Conservation (phyloP, 2,797 vertebrate genomes). For the Enoplosus armatus region DNA sequence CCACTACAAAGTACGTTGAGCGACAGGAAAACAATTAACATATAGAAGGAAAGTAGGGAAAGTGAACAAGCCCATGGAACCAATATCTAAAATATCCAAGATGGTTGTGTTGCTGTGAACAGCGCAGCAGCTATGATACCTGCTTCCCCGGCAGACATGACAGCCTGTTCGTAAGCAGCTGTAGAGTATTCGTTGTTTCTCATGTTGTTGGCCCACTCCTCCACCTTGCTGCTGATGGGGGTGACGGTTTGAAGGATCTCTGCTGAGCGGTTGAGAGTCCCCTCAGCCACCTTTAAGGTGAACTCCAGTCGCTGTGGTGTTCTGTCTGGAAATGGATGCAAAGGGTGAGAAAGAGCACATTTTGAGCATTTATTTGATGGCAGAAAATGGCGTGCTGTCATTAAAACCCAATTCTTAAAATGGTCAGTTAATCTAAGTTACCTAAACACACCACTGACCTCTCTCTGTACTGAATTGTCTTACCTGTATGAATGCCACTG, state of each 20-base stretch:
- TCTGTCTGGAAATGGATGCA: constrained; percentile 77
- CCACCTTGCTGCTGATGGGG: constrained; percentile 88
- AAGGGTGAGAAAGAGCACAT: background rate
- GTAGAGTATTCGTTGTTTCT: constrained; percentile 88
- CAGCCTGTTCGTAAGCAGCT: constrained; percentile 86
- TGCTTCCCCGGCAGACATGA: constrained; percentile 90
- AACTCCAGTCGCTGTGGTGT: constrained; percentile 86
- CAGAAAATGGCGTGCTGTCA: background rate
- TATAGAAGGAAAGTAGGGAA: rapidly evolving
- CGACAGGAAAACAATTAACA: background rate
- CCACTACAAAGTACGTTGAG: constrained; percentile 82
- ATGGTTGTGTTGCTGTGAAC: background rate
- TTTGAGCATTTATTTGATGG: background rate
- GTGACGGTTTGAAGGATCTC: constrained; percentile 84
- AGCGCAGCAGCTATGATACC: constrained; percentile 79
- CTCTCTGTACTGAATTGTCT: constrained; percentile 22
- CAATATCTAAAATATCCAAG: background rate
- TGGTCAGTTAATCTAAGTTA: background rate
- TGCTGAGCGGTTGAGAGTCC: constrained; percentile 84
- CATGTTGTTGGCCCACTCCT: constrained; percentile 90
- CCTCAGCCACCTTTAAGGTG: constrained; percentile 83
- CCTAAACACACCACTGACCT: background rate
- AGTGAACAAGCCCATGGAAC: background rate
- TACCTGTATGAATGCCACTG: constrained; percentile 87
- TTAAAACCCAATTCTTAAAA: background rate